Conservation (phyloP, 2,113 vertebrate genomes). For the Porphyrio hochstetteri region DNA sequence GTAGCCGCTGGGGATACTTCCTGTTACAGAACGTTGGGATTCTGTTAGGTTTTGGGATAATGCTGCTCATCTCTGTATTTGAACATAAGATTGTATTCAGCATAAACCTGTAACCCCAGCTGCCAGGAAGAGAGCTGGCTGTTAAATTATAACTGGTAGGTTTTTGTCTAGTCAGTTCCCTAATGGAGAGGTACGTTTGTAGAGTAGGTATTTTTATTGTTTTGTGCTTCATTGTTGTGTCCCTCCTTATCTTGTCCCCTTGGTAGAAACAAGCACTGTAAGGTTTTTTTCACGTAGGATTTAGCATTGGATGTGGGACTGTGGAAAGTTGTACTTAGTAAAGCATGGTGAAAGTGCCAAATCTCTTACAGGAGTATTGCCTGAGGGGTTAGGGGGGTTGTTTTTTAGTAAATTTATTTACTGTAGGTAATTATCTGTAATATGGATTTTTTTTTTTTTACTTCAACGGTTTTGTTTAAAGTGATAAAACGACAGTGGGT, state of each 20-base stretch:
- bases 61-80: conserved; percentile 95
- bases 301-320: conserved; percentile 15
- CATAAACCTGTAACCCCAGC: conserved; percentile 80
- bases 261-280: background rate
- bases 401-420: conserved; percentile 16
- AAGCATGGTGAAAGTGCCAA: conserved; percentile 14
- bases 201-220: conserved; percentile 10
- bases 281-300: background rate
- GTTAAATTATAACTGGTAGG: conserved; percentile 35
- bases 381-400: background rate
- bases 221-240: background rate
- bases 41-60: conserved; percentile 93
- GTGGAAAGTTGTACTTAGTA: background rate
- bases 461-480: background rate
- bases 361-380: background rate
- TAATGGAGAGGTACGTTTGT: conserved; percentile 2
- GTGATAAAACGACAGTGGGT: background rate
- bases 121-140: background rate
- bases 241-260: background rate
- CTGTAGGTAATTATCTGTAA: background rate
- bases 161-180: background rate
- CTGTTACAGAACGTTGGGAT: conserved; percentile 96
- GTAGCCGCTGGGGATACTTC: conserved; percentile 95
- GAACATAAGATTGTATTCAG: conserved; percentile 93
- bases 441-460: background rate